Percentiles rank a stretch among this genome's conserved stretches.
Evolutionary conservation across 2,797 vertebrate genomes (phyloP).

Genomic region (Pangasius macronema): DNA sequence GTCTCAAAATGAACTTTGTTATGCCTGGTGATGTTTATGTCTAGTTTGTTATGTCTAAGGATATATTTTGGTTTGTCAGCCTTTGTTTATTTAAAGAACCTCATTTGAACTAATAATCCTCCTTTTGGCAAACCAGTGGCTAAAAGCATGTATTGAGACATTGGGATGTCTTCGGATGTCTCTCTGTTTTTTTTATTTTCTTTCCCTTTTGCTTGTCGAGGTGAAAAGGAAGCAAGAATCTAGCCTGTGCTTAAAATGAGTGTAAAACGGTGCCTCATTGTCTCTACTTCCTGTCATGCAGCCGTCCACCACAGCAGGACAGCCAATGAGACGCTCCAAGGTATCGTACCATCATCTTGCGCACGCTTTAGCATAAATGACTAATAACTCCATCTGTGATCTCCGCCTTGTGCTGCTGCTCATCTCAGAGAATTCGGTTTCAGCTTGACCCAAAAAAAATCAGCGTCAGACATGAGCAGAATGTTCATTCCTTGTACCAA

Average conservation of each 20-base stretch:
- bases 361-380: slow-evolving; percentile 9
- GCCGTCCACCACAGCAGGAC: slow-evolving; percentile 36
- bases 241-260: neutral
- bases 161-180: neutral
- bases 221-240: neutral
- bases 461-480: neutral
- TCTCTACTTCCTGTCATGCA: slow-evolving; percentile 17
- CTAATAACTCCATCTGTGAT: neutral
- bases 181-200: neutral
- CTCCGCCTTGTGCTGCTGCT: neutral
- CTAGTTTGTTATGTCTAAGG: no score
- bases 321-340: slow-evolving; percentile 56
- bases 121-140: no score
- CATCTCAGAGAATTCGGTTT: neutral
- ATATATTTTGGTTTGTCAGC: neutral
- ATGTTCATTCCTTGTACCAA: neutral
- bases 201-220: neutral
- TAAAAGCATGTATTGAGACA: no score
- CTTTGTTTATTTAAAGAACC: neutral
- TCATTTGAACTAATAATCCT: neutral
- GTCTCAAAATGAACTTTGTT: neutral
- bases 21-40: neutral
- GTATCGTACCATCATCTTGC: slow-evolving; percentile 38
- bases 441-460: neutral
- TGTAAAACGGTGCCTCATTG: neutral